These are phyloP conservation scores for Scylla paramamosain DNA, from an alignment of 1,140 invertebrate genomes.

Conservation along the genomic window DNA sequence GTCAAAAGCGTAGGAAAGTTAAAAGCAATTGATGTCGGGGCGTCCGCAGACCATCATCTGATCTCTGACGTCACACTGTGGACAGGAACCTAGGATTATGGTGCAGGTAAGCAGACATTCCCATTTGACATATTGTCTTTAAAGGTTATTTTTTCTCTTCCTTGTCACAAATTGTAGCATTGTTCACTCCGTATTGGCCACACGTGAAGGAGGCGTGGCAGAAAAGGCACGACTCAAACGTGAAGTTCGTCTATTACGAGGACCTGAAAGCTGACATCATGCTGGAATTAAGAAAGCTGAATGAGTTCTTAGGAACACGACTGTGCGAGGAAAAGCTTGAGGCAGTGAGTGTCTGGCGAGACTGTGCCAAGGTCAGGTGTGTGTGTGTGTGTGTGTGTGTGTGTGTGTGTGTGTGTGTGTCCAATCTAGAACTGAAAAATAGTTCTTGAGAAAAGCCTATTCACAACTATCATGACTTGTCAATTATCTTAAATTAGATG, in stretches of 20 bases:
- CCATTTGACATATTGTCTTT: too few relatives aligned
- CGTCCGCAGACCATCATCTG: too few relatives aligned
- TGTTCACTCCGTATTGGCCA: slow-evolving; percentile 27
- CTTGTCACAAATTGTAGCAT: background rate
- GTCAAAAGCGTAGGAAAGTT: too few relatives aligned
- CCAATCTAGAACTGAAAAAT: too few relatives aligned
- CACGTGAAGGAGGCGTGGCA: slow-evolving; percentile 84
- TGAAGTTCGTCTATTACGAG: slow-evolving; percentile 89
- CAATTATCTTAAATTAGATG: too few relatives aligned
- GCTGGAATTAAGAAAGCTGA: slow-evolving; percentile 5
- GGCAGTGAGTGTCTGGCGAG: background rate
- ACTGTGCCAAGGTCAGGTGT: background rate
- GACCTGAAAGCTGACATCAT: slow-evolving; percentile 85
- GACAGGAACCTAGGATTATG: too few relatives aligned
- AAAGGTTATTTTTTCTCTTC: background rate
- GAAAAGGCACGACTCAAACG: slow-evolving; percentile 86
- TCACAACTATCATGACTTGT: too few relatives aligned
- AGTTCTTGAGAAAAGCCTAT: too few relatives aligned
- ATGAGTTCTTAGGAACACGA: slow-evolving; percentile 32
- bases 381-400: background rate
- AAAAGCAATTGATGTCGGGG: too few relatives aligned
- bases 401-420: background rate
- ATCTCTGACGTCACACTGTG: too few relatives aligned
- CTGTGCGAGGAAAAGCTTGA: background rate
- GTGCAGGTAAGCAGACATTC: too few relatives aligned